Evolutionary conservation across 1,140 invertebrate genomes (phyloP).

Genomic region (Steinernema feltiae): DNA sequence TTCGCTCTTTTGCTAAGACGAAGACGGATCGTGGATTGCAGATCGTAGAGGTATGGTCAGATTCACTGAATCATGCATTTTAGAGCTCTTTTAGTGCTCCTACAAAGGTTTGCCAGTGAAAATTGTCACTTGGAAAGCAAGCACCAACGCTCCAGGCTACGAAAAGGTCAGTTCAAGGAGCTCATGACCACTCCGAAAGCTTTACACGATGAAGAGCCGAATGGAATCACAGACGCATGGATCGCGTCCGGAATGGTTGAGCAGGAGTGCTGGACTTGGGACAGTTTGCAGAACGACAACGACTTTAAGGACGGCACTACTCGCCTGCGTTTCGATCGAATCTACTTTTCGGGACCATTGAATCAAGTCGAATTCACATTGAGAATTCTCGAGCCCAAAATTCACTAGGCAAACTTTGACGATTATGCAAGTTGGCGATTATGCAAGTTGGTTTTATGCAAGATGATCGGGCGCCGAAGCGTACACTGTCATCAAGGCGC

Average conservation of each 20-base stretch:
- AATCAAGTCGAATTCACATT: background rate
- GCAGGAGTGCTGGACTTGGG: background rate
- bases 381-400: no score
- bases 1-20: background rate
- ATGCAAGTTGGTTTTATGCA: no score
- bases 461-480: no score
- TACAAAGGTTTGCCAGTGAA: background rate
- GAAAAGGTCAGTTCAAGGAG: background rate
- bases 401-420: no score
- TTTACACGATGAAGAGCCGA: background rate
- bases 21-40: background rate
- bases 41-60: background rate
- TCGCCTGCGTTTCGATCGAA: no score
- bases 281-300: background rate
- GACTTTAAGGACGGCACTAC: no score
- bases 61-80: background rate
- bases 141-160: background rate
- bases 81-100: background rate
- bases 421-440: no score
- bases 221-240: background rate
- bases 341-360: background rate
- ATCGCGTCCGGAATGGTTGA: background rate
- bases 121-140: background rate
- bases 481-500: no score
- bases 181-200: background rate